A percentile compares a stretch with the other conserved stretches of the same genome.
Evolutionary conservation across 1,140 invertebrate genomes (phyloP).

Genomic region (Ridgeia piscesae): DNA sequence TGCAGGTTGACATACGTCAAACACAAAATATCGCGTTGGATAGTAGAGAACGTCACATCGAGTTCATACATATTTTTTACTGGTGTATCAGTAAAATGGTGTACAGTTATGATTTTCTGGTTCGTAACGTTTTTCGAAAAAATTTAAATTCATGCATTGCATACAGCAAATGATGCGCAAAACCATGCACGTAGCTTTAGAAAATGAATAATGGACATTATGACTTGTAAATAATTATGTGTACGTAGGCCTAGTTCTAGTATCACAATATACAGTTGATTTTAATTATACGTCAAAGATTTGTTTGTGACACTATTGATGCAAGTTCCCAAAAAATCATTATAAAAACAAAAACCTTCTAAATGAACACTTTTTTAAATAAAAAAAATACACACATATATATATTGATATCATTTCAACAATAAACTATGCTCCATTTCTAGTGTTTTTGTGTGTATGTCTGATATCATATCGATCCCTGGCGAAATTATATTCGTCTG

Average conservation of each 20-base stretch:
- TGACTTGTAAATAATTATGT: background rate
- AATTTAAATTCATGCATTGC: background rate
- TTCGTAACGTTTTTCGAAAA: background rate
- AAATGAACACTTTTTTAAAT: too few species aligned
- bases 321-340: too few species aligned
- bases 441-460: background rate
- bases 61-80: too few species aligned
- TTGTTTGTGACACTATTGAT: too few species aligned
- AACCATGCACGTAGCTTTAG: background rate
- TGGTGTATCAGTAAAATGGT: background rate
- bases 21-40: background rate
- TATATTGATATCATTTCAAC: too few species aligned
- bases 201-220: background rate
- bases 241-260: background rate
- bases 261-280: too few species aligned
- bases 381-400: too few species aligned
- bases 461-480: background rate
- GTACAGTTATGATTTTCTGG: background rate
- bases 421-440: background rate
- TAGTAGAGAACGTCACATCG: background rate
- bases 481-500: background rate
- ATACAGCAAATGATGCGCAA: background rate
- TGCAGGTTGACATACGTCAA: background rate
- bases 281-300: too few species aligned
- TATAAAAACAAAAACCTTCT: too few species aligned